These are phyloP conservation scores for Okamejei kenojei DNA, from an alignment of 2,797 vertebrate species.

Conservation along the genomic window DNA sequence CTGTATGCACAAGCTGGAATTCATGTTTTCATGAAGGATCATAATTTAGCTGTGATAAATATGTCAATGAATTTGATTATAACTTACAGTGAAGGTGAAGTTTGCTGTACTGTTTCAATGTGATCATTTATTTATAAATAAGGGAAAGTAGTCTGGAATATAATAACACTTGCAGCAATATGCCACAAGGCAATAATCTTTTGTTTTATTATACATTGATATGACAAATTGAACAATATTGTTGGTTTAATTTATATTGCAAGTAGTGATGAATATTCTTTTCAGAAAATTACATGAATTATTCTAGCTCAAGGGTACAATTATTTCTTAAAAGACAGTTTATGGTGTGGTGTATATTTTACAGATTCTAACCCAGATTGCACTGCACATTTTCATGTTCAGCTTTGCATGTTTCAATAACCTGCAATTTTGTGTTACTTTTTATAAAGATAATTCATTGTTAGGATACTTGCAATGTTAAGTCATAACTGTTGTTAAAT, in stretches of 20 bases:
- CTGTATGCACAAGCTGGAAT: neutral
- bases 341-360: neutral
- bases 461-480: neutral
- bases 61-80: neutral
- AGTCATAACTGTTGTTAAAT: neutral
- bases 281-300: neutral
- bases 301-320: constrained; percentile 2
- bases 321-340: neutral
- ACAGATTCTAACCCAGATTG: neutral
- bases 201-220: neutral
- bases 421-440: neutral
- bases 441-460: neutral
- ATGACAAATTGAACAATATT: neutral
- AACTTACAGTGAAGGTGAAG: neutral
- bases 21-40: neutral
- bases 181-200: neutral
- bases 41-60: neutral
- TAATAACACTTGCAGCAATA: neutral
- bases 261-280: neutral
- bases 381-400: neutral
- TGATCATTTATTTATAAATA: constrained; percentile 14
- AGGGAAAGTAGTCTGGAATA: neutral
- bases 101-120: neutral
- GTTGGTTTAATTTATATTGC: neutral
- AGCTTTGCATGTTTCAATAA: neutral